phyloP scores from a whole-genome alignment of 2,888 invertebrate genomes.

The Listrodromus nycthemerus region DNA sequence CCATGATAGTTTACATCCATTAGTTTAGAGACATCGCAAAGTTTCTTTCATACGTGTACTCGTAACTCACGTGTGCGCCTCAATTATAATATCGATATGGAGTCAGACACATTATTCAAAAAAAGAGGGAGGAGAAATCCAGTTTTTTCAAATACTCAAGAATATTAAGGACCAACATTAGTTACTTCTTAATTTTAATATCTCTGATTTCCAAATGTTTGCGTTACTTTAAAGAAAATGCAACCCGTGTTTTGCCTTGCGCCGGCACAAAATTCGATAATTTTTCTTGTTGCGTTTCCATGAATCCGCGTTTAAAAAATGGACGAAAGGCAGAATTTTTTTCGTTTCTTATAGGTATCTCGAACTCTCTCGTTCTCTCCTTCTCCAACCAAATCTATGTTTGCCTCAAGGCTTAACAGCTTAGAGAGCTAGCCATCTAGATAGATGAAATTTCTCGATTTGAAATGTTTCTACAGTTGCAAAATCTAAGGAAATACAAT shows the following conservation, averaged over 20 bases:
- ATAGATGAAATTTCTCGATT: conserved; percentile 47
- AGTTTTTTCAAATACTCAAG: not conserved
- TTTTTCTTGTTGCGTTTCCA: conserved; percentile 1
- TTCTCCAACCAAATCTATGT: not conserved
- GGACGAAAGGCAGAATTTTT: not conserved
- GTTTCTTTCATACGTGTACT: conserved; percentile 26
- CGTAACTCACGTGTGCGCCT: not conserved
- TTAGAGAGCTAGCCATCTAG: conserved; percentile 53
- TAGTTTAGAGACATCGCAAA: conserved; percentile 54
- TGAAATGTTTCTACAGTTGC: conserved; percentile 60
- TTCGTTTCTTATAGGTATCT: not conserved
- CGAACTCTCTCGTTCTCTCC: not conserved
- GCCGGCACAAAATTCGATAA: not conserved
- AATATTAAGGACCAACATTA: not conserved
- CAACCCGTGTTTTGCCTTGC: conserved; percentile 1
- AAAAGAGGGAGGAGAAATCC: not conserved
- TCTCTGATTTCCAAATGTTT: not conserved
- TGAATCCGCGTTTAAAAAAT: not conserved
- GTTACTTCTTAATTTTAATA: not conserved
- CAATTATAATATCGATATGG: conserved; percentile 39
- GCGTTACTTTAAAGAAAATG: conserved; percentile 18
- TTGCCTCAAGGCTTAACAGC: conserved; percentile 10
- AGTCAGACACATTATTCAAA: not conserved
- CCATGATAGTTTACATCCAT: conserved; percentile 64
- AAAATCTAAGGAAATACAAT: conserved; percentile 65